Evolutionary conservation across 2,113 vertebrate species (phyloP), one percentile per base, ranked within the genome.

Genomic region (Paramormyrops kingsleyae): DNA sequence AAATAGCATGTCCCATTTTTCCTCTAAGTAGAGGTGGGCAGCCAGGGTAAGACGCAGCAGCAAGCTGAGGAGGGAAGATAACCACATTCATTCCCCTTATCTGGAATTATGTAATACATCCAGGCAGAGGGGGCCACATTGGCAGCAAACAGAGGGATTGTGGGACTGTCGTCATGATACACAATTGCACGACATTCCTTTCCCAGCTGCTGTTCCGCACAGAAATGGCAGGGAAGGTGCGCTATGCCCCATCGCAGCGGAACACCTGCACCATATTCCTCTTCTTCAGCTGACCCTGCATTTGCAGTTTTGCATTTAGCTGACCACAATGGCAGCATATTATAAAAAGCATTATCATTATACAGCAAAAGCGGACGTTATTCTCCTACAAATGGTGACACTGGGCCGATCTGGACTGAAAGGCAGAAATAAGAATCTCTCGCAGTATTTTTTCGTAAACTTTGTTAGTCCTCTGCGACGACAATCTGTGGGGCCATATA

Each of bases 71-170:
- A 77, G 94, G 92, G 94, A 92, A 97, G 98, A 99, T 98, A 99
- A 97, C 95, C 94, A 95, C 96, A 94, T 95, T 96, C 95, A 96
- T 96, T 96, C 94, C 94, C 92, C 97, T 97, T 98, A 97, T 97
- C 96, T 97, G 94, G 93, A 94, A 95, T 97, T 96, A 97, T 97
- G 96, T 97, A 97, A 97, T 97, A 96, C 96, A 96, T 94, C 95
- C 95, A 92, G 94, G 94, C 94, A 92, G 93, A 92, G 95, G 94
- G 74, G 94, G 93, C 94, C 94, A 92, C 93, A 96, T 95, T 95
- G 96, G 95, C 92, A 96, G 95, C 94, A 93, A 96, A 96, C 96
- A 96, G 97, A 95, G 93, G 95, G 94, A 96, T 95, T 95, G 94
- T 94, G 94, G 91, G 94, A 94, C 95, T 93, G 95, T 95, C 95